phyloP scores from a whole-genome alignment of 2,888 invertebrate genomes.

The Troides aeacus region DNA sequence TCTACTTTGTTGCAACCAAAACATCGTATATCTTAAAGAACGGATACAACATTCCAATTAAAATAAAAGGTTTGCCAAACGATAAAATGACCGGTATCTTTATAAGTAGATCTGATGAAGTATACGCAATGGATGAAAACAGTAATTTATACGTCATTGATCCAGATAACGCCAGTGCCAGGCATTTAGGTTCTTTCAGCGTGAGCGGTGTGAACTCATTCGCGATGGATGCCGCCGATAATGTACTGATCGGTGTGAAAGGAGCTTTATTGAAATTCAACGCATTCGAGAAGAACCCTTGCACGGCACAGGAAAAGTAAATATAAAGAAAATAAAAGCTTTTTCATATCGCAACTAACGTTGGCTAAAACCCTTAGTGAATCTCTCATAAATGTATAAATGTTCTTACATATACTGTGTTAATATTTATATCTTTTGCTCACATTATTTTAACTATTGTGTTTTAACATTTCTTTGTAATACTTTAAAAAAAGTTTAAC shows the following conservation, averaged over 20 bases:
- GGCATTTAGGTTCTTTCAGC: slow-evolving; percentile 54
- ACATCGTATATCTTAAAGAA: slow-evolving; percentile 62
- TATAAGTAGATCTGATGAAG: slow-evolving; percentile 62
- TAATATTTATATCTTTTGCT: neutral
- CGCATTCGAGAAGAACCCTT: slow-evolving; percentile 58
- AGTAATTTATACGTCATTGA: slow-evolving; percentile 63
- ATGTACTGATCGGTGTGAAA: slow-evolving; percentile 64
- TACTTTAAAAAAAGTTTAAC: neutral
- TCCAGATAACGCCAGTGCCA: slow-evolving; percentile 56
- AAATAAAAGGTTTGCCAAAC: slow-evolving; percentile 61
- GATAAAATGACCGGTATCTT: slow-evolving; percentile 68
- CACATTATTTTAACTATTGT: neutral
- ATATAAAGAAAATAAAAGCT: slow-evolving; percentile 19
- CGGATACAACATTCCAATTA: slow-evolving; percentile 56
- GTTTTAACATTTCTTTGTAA: neutral
- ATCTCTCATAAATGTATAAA: neutral
- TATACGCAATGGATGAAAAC: slow-evolving; percentile 69
- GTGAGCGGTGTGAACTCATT: slow-evolving; percentile 65
- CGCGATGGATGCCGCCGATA: slow-evolving; percentile 66
- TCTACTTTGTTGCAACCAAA: slow-evolving; percentile 68
- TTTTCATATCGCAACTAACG: slow-evolving; percentile 12
- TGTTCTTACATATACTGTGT: neutral
- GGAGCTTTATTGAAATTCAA: slow-evolving; percentile 60
- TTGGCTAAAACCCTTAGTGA: neutral
- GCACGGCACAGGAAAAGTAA: slow-evolving; percentile 51